Conservation (phyloP, 1,140 invertebrate genomes). For the Ctenoplectra terminalis region DNA sequence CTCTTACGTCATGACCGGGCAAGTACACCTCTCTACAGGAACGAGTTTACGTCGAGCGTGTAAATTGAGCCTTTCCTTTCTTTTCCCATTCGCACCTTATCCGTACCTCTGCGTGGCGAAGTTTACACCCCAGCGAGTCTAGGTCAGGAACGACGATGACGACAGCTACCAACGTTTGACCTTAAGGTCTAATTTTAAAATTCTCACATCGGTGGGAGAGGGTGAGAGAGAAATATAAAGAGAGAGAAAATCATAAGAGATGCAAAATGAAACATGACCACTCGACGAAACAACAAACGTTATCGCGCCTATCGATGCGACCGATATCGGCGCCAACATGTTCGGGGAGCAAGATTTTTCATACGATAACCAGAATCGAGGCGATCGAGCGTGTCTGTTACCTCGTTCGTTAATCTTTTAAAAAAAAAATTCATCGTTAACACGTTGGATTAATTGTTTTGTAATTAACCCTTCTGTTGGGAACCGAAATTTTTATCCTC, state of each 20-base stretch:
- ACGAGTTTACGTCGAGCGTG: slow-evolving; percentile 28
- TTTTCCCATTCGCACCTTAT: slow-evolving; percentile 51
- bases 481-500: no score
- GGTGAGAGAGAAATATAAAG: slow-evolving; percentile 9
- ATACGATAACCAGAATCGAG: slow-evolving; percentile 12
- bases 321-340: background rate
- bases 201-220: background rate
- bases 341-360: background rate
- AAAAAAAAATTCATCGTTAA: no score
- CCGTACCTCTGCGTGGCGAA: slow-evolving; percentile 38
- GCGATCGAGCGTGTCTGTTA: background rate
- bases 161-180: slow-evolving; percentile 63
- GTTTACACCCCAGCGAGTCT: slow-evolving; percentile 63
- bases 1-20: background rate
- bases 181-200: slow-evolving; percentile 62
- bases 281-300: slow-evolving; percentile 37
- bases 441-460: no score
- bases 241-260: slow-evolving; percentile 1
- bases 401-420: no score
- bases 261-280: background rate
- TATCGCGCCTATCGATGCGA: slow-evolving; percentile 20
- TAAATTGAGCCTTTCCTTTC: slow-evolving; percentile 47
- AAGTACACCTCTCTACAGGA: background rate
- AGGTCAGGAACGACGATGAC: slow-evolving; percentile 65
- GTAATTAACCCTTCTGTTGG: no score